Evolutionary conservation across 2,113 vertebrate genomes (phyloP).

Genomic region (Dendropsophus ebraccatus): DNA sequence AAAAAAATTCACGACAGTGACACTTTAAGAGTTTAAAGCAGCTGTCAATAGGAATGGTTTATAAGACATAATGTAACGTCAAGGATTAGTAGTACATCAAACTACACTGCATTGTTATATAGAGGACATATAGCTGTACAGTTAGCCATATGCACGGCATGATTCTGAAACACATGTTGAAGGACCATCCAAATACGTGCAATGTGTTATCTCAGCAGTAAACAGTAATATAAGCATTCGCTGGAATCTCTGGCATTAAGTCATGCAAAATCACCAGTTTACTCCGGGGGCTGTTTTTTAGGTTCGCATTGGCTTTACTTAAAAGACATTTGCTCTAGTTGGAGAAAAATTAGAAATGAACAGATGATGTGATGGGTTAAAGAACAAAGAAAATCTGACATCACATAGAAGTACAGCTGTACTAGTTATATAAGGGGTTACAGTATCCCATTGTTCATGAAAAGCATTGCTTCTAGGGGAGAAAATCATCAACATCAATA

Average conservation of each 20-base stretch:
- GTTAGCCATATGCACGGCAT: too few relatives aligned
- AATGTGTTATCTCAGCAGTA: not conserved
- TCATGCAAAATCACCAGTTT: constrained; percentile 73
- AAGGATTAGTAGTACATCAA: too few relatives aligned
- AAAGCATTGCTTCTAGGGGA: not conserved
- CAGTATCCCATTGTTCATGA: not conserved
- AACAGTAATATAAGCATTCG: not conserved
- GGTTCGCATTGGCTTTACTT: constrained; percentile 65
- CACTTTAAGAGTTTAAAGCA: not conserved
- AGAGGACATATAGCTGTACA: not conserved
- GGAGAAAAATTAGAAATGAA: constrained; percentile 61
- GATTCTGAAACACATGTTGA: not conserved
- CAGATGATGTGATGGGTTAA: constrained; percentile 23
- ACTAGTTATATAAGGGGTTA: not conserved
- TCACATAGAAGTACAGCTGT: constrained; percentile 19
- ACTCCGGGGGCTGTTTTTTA: constrained; percentile 61
- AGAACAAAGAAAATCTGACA: not conserved
- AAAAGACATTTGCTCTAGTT: constrained; percentile 68
- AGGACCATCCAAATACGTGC: not conserved
- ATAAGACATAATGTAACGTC: too few relatives aligned
- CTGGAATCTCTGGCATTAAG: constrained; percentile 47
- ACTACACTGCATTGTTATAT: not conserved
- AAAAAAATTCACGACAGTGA: too few relatives aligned
- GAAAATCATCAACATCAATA: not conserved
- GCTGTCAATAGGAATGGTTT: not conserved